phyloP scores from a whole-genome alignment of 2,113 vertebrate species.

The Electrona antarctica region DNA sequence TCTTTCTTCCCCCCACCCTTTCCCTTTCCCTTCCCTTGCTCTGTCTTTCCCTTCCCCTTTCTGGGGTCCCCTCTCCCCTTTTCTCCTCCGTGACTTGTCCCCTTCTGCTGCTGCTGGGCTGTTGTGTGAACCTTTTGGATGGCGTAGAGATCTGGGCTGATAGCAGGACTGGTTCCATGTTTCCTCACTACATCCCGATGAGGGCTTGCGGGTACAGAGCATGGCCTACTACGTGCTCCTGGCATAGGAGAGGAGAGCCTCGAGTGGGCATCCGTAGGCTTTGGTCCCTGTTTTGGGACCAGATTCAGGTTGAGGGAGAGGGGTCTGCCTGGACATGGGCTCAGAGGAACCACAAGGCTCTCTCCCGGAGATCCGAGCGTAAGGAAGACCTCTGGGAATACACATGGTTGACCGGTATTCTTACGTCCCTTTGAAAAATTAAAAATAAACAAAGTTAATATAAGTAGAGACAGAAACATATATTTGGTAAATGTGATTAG shows the following conservation, averaged over 20 bases:
- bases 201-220: not conserved
- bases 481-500: too few species aligned
- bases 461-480: too few species aligned
- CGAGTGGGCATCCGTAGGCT: slow-evolving; percentile 44
- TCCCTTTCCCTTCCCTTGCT: slow-evolving; percentile 56
- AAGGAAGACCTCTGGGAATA: slow-evolving; percentile 73
- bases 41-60: slow-evolving; percentile 29
- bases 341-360: slow-evolving; percentile 71
- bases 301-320: slow-evolving; percentile 71
- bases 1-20: slow-evolving; percentile 64
- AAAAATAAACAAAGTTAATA: not conserved
- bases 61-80: slow-evolving; percentile 36
- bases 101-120: slow-evolving; percentile 58
- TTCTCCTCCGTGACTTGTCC: slow-evolving; percentile 33
- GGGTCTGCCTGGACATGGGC: slow-evolving; percentile 50
- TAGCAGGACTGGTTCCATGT: slow-evolving; percentile 12
- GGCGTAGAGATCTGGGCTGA: slow-evolving; percentile 60
- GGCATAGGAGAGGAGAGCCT: slow-evolving; percentile 55
- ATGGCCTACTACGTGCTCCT: slow-evolving; percentile 1
- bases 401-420: slow-evolving; percentile 24
- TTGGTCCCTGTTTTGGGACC: slow-evolving; percentile 62
- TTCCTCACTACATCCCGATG: slow-evolving; percentile 5
- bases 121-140: slow-evolving; percentile 69
- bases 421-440: slow-evolving; percentile 46
- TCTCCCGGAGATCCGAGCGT: slow-evolving; percentile 72